Base-by-base conservation (phyloP, 1,140 invertebrate species). In the Hesperophylax magnus region DNA sequence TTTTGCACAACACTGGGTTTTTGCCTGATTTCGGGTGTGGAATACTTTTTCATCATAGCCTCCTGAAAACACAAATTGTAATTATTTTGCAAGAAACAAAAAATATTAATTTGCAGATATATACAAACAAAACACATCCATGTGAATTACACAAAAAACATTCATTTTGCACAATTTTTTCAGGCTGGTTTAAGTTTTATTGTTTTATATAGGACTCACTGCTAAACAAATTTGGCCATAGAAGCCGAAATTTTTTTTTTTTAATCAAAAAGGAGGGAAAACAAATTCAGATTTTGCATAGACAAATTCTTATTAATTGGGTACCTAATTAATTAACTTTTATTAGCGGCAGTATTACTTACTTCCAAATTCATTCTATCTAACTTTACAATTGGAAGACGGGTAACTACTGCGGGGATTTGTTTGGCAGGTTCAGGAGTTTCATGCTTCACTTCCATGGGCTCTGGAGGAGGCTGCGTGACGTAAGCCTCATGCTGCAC, bases 401-500 rank as follows among this genome's bases (percentile, higher is more conserved):
- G 84, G 88, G 86, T 86, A 88, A 89, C 34, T 88, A 87, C 61
- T 87, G 87, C 54, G 87, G 88, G 77, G 84, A 88, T 86, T 86
- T 88, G 84, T 86, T 84, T 84, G 53, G 80, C 78, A 24, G 77
- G 81, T 80, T 84, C 83, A 39, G 81, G 83, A 78, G 69, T 47
- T 54, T 81, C 77, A 17, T 61, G 77, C 47, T 84, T 81, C n/a
- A 65, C 88, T 80, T 89, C 89, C 81, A 88, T 85, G 85, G 86
- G 78, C 82, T 85, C 86, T 47, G 83, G 81, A 80, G 85, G 77
- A 85, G 79, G 85, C 85, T 80, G 86, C 78, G 85, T 85, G 8
- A 87, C 85, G 74, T 91, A 91, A 0, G 89, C 88, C 20, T 87
- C 88, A 75, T 87, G 90, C 89, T 88, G 92, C 76, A 87, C 91